Conservation (phyloP, 2,888 invertebrate genomes). For the Melanophora roralis region DNA sequence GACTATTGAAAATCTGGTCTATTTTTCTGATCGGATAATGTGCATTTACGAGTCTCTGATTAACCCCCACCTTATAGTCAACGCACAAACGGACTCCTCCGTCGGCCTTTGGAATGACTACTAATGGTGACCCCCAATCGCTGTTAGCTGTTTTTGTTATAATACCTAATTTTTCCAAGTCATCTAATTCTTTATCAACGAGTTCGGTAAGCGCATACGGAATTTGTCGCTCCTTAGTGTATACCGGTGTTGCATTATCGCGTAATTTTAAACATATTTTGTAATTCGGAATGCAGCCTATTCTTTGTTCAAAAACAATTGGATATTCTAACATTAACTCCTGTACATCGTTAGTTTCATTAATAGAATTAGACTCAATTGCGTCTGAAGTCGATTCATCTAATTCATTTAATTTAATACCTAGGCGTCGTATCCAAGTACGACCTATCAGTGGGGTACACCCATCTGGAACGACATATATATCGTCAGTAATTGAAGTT, state of each 20-base stretch:
- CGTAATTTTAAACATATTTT: conserved; percentile 13
- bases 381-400: neutral
- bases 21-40: conserved; percentile 7
- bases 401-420: conserved; percentile 21
- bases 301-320: neutral
- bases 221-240: conserved; percentile 28
- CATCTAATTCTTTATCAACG: neutral
- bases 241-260: conserved; percentile 16
- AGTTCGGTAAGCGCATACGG: neutral
- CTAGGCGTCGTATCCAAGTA: conserved; percentile 38
- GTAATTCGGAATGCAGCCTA: conserved; percentile 34
- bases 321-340: neutral
- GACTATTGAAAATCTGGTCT: conserved; percentile 36
- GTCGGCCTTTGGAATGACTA: neutral
- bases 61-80: conserved; percentile 14
- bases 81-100: conserved; percentile 8
- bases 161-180: neutral
- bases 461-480: conserved; percentile 43
- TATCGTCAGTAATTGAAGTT: conserved; percentile 12
- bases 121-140: neutral
- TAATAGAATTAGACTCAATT: neutral
- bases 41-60: conserved; percentile 3
- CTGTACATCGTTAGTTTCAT: neutral
- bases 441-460: conserved; percentile 32
- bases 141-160: neutral